Percentiles rank a stretch among this genome's conserved stretches.
Evolutionary conservation across 2,888 invertebrate species (phyloP).

Genomic region (Seladonia tumulorum): DNA sequence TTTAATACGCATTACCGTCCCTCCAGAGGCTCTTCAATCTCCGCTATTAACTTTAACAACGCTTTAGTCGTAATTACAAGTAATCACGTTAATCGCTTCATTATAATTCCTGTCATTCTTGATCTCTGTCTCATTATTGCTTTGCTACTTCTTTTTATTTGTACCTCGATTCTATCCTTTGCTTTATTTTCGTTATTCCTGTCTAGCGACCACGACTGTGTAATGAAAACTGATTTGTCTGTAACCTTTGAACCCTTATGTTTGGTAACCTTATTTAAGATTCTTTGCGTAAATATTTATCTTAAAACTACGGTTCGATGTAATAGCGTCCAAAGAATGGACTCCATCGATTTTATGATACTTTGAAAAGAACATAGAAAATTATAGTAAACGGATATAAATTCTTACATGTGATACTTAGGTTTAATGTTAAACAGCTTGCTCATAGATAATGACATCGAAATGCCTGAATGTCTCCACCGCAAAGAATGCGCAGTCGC

Average conservation of each 20-base stretch:
- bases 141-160: neutral
- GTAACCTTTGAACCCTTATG: neutral
- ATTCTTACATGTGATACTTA: neutral
- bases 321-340: neutral
- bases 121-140: neutral
- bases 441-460: neutral
- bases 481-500: neutral
- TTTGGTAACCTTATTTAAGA: neutral
- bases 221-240: neutral
- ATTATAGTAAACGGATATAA: too few relatives aligned
- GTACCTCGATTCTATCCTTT: too few relatives aligned
- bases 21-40: neutral
- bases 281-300: neutral
- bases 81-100: neutral
- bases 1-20: neutral
- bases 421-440: too few relatives aligned
- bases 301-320: neutral
- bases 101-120: neutral
- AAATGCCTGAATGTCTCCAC: neutral
- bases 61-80: neutral
- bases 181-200: neutral
- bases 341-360: neutral
- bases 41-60: neutral
- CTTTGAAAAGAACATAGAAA: neutral
- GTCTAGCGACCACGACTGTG: neutral